Percentiles rank a stretch among this genome's conserved stretches.
Conservation (phyloP, 2,797 vertebrate genomes). For the Arctocebus calabarensis region DNA sequence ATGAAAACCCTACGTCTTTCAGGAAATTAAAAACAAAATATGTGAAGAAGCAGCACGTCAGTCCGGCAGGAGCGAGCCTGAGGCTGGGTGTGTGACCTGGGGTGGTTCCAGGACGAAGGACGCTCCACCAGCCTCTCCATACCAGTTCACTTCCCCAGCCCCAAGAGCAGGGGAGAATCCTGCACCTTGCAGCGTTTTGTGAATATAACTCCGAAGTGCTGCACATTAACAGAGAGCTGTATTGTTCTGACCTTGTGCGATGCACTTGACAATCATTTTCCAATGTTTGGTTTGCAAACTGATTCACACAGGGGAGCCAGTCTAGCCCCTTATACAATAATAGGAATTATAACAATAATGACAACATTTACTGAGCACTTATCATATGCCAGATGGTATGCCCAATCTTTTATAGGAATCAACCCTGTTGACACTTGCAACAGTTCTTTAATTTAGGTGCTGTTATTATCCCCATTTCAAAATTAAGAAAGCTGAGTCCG, state of each 20-base stretch:
- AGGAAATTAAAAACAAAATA: conserved; percentile 34
- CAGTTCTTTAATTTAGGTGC: not conserved
- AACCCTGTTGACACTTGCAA: not conserved
- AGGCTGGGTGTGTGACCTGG: not conserved
- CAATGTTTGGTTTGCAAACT: not conserved
- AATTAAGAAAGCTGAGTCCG: not conserved
- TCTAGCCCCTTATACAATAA: not conserved
- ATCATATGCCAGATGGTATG: not conserved
- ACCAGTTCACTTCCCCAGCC: not conserved
- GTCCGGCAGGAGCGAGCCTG: not conserved
- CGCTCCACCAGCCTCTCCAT: not conserved
- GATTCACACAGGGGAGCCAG: not conserved
- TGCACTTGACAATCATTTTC: not conserved
- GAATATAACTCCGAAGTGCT: not conserved
- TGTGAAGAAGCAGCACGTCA: conserved; percentile 52
- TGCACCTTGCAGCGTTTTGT: not conserved
- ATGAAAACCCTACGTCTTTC: conserved; percentile 71
- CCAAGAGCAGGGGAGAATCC: not conserved
- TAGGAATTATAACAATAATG: not conserved
- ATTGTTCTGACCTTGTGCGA: not conserved
- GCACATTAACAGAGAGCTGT: not conserved
- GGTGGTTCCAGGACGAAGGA: not conserved
- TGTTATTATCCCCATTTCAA: not conserved
- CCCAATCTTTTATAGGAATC: not conserved
- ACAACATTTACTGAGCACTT: not conserved